These are phyloP conservation scores for Temnothorax longispinosus DNA, from an alignment of 1,140 invertebrate species.

Conservation along the genomic window DNA sequence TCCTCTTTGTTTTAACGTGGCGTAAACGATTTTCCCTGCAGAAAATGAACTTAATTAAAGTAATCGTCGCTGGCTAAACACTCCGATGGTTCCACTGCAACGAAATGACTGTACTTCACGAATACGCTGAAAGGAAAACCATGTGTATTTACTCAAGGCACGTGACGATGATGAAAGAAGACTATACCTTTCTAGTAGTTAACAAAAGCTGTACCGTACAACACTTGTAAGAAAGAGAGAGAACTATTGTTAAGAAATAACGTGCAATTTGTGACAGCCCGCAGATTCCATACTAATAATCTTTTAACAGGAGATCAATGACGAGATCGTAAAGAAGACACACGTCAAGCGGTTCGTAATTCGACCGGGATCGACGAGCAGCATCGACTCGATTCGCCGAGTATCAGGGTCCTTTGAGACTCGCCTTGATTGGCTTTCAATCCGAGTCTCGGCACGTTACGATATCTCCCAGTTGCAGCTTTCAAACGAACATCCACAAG, in stretches of 20 bases:
- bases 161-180: neutral
- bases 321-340: neutral
- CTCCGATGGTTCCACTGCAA: neutral
- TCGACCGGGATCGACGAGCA: neutral
- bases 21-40: neutral
- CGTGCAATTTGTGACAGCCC: neutral
- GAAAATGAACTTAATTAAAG: conserved; percentile 44
- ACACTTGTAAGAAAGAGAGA: neutral
- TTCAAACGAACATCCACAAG: conserved; percentile 53
- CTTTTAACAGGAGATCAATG: neutral
- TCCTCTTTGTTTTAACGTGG: conserved; percentile 28
- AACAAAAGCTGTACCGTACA: neutral
- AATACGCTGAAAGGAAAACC: conserved; percentile 11
- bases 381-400: conserved; percentile 14
- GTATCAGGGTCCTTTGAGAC: conserved; percentile 39
- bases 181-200: neutral
- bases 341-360: neutral
- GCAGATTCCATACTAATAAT: neutral
- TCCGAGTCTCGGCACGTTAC: conserved; percentile 38
- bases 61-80: conserved; percentile 39
- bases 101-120: conserved; percentile 2
- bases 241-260: neutral
- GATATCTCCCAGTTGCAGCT: conserved; percentile 61
- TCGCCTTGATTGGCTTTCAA: conserved; percentile 48
- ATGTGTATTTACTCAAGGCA: conserved; percentile 2